Evolutionary conservation across 2,113 vertebrate genomes (phyloP), one percentile per base, ranked within the genome.

Genomic region (Ardeotis arabs): DNA sequence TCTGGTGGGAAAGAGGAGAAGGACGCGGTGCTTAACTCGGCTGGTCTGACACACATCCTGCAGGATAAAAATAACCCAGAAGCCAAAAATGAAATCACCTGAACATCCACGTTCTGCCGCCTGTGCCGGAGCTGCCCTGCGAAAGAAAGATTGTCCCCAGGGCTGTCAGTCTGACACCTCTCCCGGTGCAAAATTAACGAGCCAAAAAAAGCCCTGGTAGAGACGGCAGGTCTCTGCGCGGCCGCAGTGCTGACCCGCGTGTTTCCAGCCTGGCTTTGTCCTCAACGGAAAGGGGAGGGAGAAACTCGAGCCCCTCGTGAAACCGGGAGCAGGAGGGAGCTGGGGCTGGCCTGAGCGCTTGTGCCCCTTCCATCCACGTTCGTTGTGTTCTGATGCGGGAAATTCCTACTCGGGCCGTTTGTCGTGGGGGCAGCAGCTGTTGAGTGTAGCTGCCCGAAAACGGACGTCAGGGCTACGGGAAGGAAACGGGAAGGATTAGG

Each of bases 321-420:
- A 84, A 28, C 29, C 1, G 0, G 3, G 17, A 58, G 29, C 13
- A 6, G 70, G 78, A 45, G 25, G 35, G 35, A 69, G 58, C 60
- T 49, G 77, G 45, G 16, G 25, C 60, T 55, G 53, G 18, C 31
- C 49, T 22, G 22, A 21, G 37, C n/a, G 39, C 41, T 62, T 2
- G 6, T 66, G 47, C 49, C 33, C 41, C 33, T 19, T 23, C 27
- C 39, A 27, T 8, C 29, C 14, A 1, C 0, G 0, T 28, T 47
- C 41, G 20, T 41, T 67, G 67, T 9, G 1, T 50, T 79, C 87
- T 70, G 12, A 23, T 35, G 7, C 0, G 0, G 16, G 78, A 59
- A n/a, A 33, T 66, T 66, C 62, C 0, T 10, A 18, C 22, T 83
- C 2, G 0, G 14, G 25, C n/a, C 28, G 75, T 84, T 25, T 17